phyloP scores from a whole-genome alignment of 2,888 invertebrate species.

The Strigamia transsilvanica region DNA sequence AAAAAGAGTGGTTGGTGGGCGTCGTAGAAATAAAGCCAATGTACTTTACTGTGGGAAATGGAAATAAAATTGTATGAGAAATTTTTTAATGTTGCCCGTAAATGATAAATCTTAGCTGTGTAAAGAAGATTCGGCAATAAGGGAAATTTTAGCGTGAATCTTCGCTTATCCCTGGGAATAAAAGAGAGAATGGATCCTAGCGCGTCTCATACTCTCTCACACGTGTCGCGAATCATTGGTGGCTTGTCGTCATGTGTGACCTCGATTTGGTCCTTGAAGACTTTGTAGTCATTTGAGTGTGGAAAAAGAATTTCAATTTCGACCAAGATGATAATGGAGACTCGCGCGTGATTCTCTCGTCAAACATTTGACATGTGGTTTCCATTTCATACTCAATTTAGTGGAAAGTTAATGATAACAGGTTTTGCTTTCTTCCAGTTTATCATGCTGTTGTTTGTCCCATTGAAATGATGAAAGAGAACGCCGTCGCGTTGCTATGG shows the following conservation, averaged over 20 bases:
- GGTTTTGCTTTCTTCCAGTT: conserved; percentile 24
- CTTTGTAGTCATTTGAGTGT: background rate
- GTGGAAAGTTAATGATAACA: conserved; percentile 15
- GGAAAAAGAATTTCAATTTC: conserved; percentile 24
- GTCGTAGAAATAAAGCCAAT: no score
- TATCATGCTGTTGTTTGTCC: conserved; percentile 49
- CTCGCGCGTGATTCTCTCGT: background rate
- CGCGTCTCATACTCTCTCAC: background rate
- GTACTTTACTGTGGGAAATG: no score
- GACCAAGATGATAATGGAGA: conserved; percentile 7
- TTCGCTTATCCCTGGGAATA: background rate
- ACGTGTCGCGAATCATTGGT: conserved; percentile 32
- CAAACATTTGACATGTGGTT: conserved; percentile 6
- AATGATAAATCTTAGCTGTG: no score
- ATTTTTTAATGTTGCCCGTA: no score
- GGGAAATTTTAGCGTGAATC: background rate
- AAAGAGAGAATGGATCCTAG: background rate
- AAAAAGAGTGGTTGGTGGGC: background rate
- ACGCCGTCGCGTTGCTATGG: background rate
- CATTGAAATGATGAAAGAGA: conserved; percentile 41
- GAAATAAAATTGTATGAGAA: no score
- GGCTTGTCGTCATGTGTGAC: conserved; percentile 23
- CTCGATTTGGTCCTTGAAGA: conserved; percentile 21
- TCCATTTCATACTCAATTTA: conserved; percentile 5
- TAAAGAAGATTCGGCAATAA: no score